phyloP scores from a whole-genome alignment of 2,888 invertebrate genomes.

The Pheosia tremula region DNA sequence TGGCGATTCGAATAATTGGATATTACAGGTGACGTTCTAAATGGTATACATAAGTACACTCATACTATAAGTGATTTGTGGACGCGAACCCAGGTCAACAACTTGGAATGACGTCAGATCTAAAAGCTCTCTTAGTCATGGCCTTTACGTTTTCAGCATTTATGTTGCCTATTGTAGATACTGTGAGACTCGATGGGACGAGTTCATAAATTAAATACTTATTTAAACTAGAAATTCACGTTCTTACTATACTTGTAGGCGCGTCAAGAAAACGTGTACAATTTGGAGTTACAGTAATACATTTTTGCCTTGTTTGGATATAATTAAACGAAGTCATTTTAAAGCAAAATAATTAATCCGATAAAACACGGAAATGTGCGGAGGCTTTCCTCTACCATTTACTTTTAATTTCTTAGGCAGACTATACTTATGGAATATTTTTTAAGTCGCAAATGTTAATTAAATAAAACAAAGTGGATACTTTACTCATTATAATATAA shows the following conservation, averaged over 20 bases:
- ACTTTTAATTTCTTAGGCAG: too few species aligned
- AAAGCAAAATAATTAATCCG: too few species aligned
- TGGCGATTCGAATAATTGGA: conserved; percentile 2
- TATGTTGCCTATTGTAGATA: conserved; percentile 23
- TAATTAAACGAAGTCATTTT: too few species aligned
- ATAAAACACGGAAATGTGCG: neutral
- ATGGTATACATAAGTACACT: neutral
- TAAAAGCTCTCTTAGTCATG: conserved; percentile 43
- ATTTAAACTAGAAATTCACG: conserved; percentile 9
- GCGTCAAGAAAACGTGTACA: neutral
- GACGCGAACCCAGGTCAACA: conserved; percentile 54
- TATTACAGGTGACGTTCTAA: conserved; percentile 17
- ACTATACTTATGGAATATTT: too few species aligned
- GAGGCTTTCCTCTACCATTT: neutral
- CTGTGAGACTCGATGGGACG: conserved; percentile 9
- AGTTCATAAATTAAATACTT: conserved; percentile 18
- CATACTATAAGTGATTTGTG: conserved; percentile 25
- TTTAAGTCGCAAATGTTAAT: conserved; percentile 13
- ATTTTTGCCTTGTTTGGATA: too few species aligned
- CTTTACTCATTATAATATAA: conserved; percentile 43
- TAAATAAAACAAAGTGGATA: conserved; percentile 28
- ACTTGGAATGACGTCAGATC: conserved; percentile 56
- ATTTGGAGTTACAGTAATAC: neutral
- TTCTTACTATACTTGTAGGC: neutral
- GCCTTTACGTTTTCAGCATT: conserved; percentile 30